Evolutionary conservation across 1,140 invertebrate genomes (phyloP), one percentile per base, ranked within the genome.

Genomic region (Drosophila insularis): DNA sequence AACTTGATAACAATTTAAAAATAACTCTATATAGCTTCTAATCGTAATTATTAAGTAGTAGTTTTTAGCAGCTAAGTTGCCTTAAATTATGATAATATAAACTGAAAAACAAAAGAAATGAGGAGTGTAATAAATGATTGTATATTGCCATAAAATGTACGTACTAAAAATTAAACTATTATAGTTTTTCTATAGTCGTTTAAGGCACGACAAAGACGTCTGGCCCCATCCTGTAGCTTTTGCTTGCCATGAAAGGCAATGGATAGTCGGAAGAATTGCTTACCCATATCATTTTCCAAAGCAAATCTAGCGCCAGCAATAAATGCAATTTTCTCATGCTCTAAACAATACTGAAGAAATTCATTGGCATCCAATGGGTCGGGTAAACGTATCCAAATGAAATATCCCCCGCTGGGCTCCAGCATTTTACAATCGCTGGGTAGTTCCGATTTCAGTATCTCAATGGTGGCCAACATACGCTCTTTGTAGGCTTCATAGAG

Each of bases 381-480:
- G 1, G 94, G 93, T 58, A 94, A 72, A 68, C 89, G 79, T 59
- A 95, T 85, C 94, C 94, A 95, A 53, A 95, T 84, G 71, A 95
- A 95, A 70, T 94, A 95, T 23, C 94, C 94, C 2, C 94, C 94
- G 63, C 77, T 56, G 8, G 94, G 93, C 62, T 84, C 81, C 1
- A 76, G 46, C 62, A 93, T 92, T 4, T 78, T 92, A 75, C 94
- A 94, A 37, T 84, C 73, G 2, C 61, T 14, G 14, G 94, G 93
- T 37, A 94, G 76, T 74, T 92, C 81, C 23, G 82, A 66, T 23
- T 92, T 77, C 2, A 94, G 82, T 21, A 80, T 65, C 7, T 90
- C 61, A 50, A 92, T 93, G 23, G 93, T 74, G 17, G 80, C 80
- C 23, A 89, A 66, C 92, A 94, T 92, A 55, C 93, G 90, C 68